Percentiles rank a stretch among this genome's conserved stretches.
These are phyloP conservation scores for Mormoops blainvillei DNA, from an alignment of 2,113 vertebrate genomes.

Conservation along the genomic window DNA sequence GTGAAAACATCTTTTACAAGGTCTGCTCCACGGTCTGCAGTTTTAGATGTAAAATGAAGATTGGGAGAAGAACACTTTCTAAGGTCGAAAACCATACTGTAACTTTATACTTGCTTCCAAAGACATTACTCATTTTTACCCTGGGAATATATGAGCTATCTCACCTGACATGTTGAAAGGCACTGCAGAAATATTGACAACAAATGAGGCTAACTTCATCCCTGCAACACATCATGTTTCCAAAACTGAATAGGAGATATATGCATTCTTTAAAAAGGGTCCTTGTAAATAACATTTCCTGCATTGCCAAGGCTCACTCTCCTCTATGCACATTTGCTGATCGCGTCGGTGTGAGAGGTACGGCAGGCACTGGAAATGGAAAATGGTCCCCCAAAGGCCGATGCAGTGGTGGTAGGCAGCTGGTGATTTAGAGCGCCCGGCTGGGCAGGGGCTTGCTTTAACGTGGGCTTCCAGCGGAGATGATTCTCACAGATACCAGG, in stretches of 20 bases:
- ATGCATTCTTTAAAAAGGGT: neutral
- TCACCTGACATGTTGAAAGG: slow-evolving; percentile 27
- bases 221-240: neutral
- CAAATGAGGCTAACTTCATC: slow-evolving; percentile 30
- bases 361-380: neutral
- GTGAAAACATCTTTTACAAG: slow-evolving; percentile 48
- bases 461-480: neutral
- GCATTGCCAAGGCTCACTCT: neutral
- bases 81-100: neutral
- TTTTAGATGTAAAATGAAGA: slow-evolving; percentile 36
- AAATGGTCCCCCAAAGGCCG: neutral
- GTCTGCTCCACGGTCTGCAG: neutral
- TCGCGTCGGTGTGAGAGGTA: neutral
- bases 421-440: neutral
- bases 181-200: neutral
- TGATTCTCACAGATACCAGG: neutral
- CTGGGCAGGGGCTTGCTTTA: neutral
- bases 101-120: slow-evolving; percentile 15
- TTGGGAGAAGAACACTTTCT: slow-evolving; percentile 22
- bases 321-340: neutral
- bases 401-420: neutral
- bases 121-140: slow-evolving; percentile 19
- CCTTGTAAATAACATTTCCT: neutral
- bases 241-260: neutral
- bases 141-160: neutral